These are phyloP conservation scores for Psittacula echo DNA, from an alignment of 2,797 vertebrate species.

Conservation along the genomic window DNA sequence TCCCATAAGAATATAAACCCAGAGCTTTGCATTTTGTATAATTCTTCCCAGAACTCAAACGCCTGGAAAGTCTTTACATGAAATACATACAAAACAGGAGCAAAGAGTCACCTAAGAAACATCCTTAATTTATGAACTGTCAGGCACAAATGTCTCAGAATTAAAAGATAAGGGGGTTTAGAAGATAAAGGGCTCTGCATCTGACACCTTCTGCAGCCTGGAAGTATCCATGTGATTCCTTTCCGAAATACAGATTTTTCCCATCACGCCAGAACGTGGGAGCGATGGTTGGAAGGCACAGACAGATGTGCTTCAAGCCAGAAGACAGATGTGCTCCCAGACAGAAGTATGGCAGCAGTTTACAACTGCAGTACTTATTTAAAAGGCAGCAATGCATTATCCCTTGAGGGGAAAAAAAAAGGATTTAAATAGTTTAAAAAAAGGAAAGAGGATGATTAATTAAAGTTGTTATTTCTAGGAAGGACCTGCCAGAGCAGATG, in stretches of 20 bases:
- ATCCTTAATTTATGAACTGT: conserved; percentile 70
- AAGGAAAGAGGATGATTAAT: conserved; percentile 64
- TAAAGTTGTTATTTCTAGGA: conserved; percentile 50
- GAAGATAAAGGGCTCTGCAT: conserved; percentile 52
- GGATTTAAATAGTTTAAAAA: conserved; percentile 53
- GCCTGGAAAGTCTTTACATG: conserved; percentile 48
- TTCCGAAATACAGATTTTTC: conserved; percentile 43
- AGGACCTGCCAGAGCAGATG: conserved; percentile 48
- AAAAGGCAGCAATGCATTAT: conserved; percentile 66
- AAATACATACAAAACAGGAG: conserved; percentile 59
- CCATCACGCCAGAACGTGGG: neutral
- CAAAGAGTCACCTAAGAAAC: conserved; percentile 59
- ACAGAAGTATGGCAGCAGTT: conserved; percentile 58
- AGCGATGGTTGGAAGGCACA: conserved; percentile 33
- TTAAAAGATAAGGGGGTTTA: conserved; percentile 65
- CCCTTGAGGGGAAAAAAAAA: neutral
- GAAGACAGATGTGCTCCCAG: conserved; percentile 62
- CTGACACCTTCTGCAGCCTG: conserved; percentile 39
- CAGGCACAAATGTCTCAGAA: conserved; percentile 64
- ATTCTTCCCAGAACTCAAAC: conserved; percentile 48
- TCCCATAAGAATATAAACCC: conserved; percentile 39
- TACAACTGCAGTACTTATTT: conserved; percentile 59
- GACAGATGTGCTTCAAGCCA: conserved; percentile 63
- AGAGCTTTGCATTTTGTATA: conserved; percentile 27
- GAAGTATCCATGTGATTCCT: neutral